phyloP scores from a whole-genome alignment of 2,113 vertebrate species.

The Platanista minor region DNA sequence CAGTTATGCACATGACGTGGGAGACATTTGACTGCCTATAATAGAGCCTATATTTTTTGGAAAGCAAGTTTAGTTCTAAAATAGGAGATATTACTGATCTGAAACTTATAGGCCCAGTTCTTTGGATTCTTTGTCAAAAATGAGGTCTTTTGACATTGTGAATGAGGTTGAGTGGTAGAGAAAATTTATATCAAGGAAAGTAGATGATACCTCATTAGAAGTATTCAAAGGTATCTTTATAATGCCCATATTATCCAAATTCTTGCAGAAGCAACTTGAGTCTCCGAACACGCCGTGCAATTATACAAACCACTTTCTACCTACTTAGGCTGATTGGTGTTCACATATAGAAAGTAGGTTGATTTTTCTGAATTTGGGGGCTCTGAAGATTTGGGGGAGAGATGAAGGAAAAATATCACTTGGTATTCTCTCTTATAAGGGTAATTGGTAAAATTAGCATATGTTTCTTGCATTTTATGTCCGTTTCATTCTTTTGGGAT shows the following conservation, averaged over 20 bases:
- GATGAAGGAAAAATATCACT: not conserved
- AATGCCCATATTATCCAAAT: not conserved
- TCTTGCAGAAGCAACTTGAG: not conserved
- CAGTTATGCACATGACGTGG: not conserved
- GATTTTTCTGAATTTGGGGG: not conserved
- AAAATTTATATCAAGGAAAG: not conserved
- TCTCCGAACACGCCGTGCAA: not conserved
- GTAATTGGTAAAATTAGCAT: not conserved
- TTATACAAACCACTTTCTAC: not conserved
- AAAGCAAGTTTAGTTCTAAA: not conserved
- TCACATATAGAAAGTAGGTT: not conserved
- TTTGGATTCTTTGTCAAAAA: conserved; percentile 12
- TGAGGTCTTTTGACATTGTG: not conserved
- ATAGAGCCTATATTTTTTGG: not conserved
- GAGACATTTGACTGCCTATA: not conserved
- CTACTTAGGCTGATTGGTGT: not conserved
- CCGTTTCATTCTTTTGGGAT: not conserved
- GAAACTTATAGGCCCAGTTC: not conserved
- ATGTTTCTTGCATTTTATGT: not conserved
- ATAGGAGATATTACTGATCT: not conserved
- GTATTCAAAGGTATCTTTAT: not conserved
- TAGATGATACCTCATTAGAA: not conserved
- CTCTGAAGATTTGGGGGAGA: not conserved
- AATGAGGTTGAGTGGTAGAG: not conserved
- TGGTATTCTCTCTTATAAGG: not conserved